Evolutionary conservation across 2,888 invertebrate species (phyloP), one percentile per base, ranked within the genome.

Genomic region (Alviniconcha strummeri): DNA sequence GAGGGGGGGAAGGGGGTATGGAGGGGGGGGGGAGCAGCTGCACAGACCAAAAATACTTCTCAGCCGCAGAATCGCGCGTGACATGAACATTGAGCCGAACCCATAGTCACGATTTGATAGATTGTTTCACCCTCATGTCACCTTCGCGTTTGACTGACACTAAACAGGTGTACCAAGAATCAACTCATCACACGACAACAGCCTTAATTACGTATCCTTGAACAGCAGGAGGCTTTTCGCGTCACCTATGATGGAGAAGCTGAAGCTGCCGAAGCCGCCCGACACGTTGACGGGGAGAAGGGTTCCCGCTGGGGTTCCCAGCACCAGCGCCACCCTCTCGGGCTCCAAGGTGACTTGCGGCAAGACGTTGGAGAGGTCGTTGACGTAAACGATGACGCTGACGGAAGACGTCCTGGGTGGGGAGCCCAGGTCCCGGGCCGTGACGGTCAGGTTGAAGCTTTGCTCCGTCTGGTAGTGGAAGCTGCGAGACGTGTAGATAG

Each of bases 311-410:
- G 88, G 87, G 72, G 89, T 89, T 83, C 89, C 90, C 84, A 90
- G 89, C 56, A 90, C 89, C 55, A 91, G 87, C 82, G 89, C 89
- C 9, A 91, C 80, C 6, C 87, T 89, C 78, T 91, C 90, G 11
- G 90, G 89, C 13, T 91, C 88, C 84, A 90, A 88, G 3, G 88
- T 79, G 80, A 93, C 91, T 81, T 89, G 85, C 0, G 93, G 92
- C 7, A 90, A 88, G 8, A 90, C 89, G 80, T 90, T 90, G 71
- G 89, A 87, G 0, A 88, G 89, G 84, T 92, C 91, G 36, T 90
- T 90, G 9, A 94, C 90, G 55, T 90, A 90, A 17, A 94, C 90
- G 83, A n/a, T 79, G 64, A 89, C 83, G 52, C 60, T 36, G n/a
- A 80, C 84, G 11, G 67, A 79, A 8, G 83, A 57, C 13, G 75